Evolutionary conservation across 2,113 vertebrate species (phyloP).

Genomic region (Ptilorrhoa leucosticta): DNA sequence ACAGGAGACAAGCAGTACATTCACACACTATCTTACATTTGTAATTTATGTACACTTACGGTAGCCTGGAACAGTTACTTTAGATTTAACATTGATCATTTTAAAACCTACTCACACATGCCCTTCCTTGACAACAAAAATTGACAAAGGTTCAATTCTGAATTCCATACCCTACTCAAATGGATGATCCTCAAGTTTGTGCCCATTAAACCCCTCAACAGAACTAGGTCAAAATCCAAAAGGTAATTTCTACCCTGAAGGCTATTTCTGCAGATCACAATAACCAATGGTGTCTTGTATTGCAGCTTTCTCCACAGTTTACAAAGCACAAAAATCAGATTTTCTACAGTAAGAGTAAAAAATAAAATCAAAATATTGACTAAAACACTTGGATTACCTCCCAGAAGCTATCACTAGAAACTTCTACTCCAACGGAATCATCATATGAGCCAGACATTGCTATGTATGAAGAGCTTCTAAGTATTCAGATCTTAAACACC

Average conservation of each 20-base stretch:
- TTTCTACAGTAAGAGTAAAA: not conserved
- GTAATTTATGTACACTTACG: not conserved
- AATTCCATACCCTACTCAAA: not conserved
- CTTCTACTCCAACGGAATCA: constrained; percentile 86
- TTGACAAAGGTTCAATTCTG: not conserved
- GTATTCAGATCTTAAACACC: constrained; percentile 7
- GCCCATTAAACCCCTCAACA: not conserved
- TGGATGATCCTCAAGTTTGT: not conserved
- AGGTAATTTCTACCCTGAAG: not conserved
- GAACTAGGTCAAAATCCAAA: not conserved
- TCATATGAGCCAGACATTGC: constrained; percentile 90
- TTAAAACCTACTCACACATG: not conserved
- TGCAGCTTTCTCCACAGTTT: not conserved
- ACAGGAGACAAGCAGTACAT: not conserved
- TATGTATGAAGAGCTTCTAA: not conserved
- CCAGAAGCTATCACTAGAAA: constrained; percentile 98
- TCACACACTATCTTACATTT: not conserved
- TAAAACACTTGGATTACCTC: constrained; percentile 78
- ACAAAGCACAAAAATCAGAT: not conserved
- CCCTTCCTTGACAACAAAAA: not conserved
- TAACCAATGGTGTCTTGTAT: not conserved
- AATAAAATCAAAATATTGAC: not conserved
- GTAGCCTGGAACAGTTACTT: not conserved
- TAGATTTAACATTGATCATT: not conserved
- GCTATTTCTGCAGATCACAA: not conserved